A percentile compares a stretch with the other conserved stretches of the same genome.
These are phyloP conservation scores for Apeira syringaria DNA, from an alignment of 2,888 invertebrate species.

Conservation along the genomic window DNA sequence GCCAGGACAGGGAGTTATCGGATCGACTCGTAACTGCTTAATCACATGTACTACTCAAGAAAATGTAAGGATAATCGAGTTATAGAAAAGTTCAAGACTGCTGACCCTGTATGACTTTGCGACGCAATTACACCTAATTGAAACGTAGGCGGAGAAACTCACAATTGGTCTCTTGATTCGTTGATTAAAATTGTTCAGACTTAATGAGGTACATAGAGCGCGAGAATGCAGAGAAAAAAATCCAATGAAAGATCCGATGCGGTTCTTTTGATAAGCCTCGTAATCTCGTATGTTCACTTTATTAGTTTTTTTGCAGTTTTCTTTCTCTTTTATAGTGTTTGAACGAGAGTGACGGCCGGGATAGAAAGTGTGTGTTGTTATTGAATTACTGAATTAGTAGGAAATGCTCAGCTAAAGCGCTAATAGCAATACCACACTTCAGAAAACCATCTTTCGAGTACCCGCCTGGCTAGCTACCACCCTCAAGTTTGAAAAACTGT, in stretches of 20 bases:
- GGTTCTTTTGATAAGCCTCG: slow-evolving; percentile 9
- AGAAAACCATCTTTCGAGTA: too few species aligned
- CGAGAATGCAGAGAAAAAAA: slow-evolving; percentile 25
- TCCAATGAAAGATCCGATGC: slow-evolving; percentile 9
- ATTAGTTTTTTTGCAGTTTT: not conserved
- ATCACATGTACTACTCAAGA: too few species aligned
- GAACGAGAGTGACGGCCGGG: not conserved
- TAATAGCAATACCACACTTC: too few species aligned
- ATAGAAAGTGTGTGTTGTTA: slow-evolving; percentile 1
- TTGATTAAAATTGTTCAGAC: slow-evolving; percentile 40
- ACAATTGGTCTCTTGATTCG: slow-evolving; percentile 34
- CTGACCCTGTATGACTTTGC: slow-evolving; percentile 62
- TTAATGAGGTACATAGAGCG: slow-evolving; percentile 38
- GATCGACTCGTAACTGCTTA: too few species aligned
- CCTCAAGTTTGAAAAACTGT: too few species aligned
- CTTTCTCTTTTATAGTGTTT: not conserved
- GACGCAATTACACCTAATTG: slow-evolving; percentile 33
- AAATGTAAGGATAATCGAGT: slow-evolving; percentile 39
- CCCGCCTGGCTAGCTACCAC: too few species aligned
- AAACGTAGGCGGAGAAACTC: slow-evolving; percentile 38
- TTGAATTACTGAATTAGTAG: not conserved
- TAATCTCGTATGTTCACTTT: not conserved
- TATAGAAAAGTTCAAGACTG: slow-evolving; percentile 61
- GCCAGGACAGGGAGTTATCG: too few species aligned
- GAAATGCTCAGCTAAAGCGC: not conserved